A percentile compares a stretch with the other conserved stretches of the same genome.
These are phyloP conservation scores for Sphyrna mokarran DNA, from an alignment of 2,113 vertebrate genomes.

Conservation along the genomic window DNA sequence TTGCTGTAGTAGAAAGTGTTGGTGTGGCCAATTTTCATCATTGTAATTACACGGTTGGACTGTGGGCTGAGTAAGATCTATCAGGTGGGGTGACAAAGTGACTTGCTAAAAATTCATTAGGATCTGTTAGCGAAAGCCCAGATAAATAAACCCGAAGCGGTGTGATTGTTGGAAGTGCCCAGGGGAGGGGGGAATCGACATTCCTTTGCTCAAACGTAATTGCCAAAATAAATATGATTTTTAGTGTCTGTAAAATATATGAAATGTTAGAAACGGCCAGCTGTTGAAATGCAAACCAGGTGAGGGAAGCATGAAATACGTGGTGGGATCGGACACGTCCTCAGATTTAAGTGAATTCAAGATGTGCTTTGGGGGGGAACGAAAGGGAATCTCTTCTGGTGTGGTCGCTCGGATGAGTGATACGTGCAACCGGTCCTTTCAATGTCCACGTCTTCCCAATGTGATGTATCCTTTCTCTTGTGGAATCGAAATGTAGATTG, in stretches of 20 bases:
- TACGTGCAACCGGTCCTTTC: background rate
- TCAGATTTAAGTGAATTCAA: constrained; percentile 14
- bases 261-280: constrained; percentile 12
- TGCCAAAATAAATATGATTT: constrained; percentile 32
- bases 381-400: background rate
- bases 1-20: background rate
- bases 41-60: background rate
- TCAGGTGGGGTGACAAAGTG: background rate
- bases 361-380: background rate
- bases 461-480: background rate
- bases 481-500: background rate
- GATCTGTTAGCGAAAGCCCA: background rate
- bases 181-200: background rate
- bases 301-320: constrained; percentile 19
- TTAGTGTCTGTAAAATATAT: constrained; percentile 23
- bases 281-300: constrained; percentile 27
- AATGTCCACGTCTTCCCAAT: background rate
- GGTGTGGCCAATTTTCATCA: background rate
- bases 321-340: constrained; percentile 16
- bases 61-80: background rate
- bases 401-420: background rate
- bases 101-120: background rate
- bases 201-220: constrained; percentile 17
- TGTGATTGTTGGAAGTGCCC: constrained; percentile 18
- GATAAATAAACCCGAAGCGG: constrained; percentile 13